Evolutionary conservation across 2,113 vertebrate genomes (phyloP).

Genomic region (Empidonax traillii): DNA sequence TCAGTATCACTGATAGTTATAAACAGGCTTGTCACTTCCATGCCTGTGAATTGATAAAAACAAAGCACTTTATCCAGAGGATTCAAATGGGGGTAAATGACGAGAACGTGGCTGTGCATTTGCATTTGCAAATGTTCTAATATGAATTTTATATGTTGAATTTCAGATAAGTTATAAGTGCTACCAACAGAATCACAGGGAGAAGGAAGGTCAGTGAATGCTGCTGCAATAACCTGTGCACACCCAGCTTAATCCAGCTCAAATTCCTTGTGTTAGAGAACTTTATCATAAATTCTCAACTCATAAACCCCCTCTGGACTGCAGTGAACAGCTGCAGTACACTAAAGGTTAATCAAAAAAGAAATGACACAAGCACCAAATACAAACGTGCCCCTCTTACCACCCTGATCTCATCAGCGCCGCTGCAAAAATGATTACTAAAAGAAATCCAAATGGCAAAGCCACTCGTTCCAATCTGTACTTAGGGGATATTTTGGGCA

Average conservation of each 20-base stretch:
- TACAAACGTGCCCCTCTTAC: background rate
- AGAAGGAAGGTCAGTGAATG: background rate
- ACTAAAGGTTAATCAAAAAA: conserved; percentile 16
- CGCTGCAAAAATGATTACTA: background rate
- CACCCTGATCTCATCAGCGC: background rate
- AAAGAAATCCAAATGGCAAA: conserved; percentile 11
- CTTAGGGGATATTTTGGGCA: conserved; percentile 5
- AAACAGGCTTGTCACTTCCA: conserved; percentile 13
- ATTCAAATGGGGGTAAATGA: background rate
- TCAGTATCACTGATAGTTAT: conserved; percentile 42
- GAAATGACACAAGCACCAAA: background rate
- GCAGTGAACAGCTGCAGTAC: background rate
- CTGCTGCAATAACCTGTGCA: background rate
- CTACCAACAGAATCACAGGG: background rate
- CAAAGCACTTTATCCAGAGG: background rate
- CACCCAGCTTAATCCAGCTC: background rate
- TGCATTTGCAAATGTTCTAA: background rate
- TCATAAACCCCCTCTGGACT: background rate
- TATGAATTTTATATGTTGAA: background rate
- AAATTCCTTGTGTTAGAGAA: background rate
- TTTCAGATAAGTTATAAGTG: background rate
- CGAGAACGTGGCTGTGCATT: background rate
- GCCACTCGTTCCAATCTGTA: background rate
- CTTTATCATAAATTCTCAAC: background rate
- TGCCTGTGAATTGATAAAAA: conserved; percentile 12